Evolutionary conservation across 2,113 vertebrate genomes (phyloP).

Genomic region (Lanius ludovicianus): DNA sequence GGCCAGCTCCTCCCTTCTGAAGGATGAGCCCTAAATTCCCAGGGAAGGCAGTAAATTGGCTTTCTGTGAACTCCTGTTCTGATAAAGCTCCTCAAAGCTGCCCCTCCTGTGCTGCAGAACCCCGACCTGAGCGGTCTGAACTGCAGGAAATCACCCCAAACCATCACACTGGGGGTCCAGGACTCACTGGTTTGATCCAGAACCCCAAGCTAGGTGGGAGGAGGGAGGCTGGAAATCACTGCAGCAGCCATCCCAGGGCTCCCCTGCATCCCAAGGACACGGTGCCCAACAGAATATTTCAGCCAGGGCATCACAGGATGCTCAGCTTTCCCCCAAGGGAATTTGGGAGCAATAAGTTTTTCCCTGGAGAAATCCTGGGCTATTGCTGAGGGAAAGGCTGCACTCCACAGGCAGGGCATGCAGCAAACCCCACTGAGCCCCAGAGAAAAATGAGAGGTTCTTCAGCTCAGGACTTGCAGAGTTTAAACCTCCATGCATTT

Average conservation of each 20-base stretch:
- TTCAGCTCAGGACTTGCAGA: not conserved
- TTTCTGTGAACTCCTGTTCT: not conserved
- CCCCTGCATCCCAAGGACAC: not conserved
- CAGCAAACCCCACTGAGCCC: not conserved
- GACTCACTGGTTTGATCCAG: accelerated
- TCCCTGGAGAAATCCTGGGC: not conserved
- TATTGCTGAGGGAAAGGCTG: not conserved
- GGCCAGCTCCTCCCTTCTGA: not conserved
- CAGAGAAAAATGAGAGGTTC: not conserved
- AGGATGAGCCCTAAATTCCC: not conserved
- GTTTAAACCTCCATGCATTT: not conserved
- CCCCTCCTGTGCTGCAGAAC: not conserved
- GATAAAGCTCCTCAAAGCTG: not conserved
- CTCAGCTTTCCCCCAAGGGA: not conserved
- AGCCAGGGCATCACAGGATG: not conserved
- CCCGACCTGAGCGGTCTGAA: not conserved
- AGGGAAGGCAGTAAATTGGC: not conserved
- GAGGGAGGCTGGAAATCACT: not conserved
- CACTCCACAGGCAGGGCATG: not conserved
- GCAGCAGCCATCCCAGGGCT: not conserved
- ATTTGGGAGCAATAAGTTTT: not conserved
- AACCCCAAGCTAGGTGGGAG: not conserved
- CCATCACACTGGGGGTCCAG: not conserved
- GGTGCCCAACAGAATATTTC: accelerated
- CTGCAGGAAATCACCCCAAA: not conserved